Percentiles rank a stretch among this genome's conserved stretches.
Conservation (phyloP, 2,113 vertebrate species). For the Colius striatus region DNA sequence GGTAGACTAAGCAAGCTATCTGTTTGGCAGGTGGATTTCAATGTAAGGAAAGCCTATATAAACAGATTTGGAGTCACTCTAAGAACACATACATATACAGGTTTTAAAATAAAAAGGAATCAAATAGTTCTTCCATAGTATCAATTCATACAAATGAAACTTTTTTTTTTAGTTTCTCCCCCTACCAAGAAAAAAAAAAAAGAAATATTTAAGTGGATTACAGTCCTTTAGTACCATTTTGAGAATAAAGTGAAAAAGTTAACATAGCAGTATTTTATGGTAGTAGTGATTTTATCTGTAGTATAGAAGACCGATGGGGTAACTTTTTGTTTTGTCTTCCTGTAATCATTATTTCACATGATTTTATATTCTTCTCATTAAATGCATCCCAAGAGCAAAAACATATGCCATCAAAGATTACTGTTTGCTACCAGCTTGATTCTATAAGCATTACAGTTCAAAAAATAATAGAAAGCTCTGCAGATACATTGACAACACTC, state of each 20-base stretch:
- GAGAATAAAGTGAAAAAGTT: constrained; percentile 11
- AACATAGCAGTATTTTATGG: background rate
- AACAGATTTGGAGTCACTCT: background rate
- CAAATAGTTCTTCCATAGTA: background rate
- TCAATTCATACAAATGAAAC: background rate
- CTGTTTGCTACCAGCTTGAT: constrained; percentile 12
- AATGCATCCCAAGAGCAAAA: constrained; percentile 25
- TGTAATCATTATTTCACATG: background rate
- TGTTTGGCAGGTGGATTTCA: background rate
- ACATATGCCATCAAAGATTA: background rate
- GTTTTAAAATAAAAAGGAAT: background rate
- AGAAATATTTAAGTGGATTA: background rate
- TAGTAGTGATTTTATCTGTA: background rate
- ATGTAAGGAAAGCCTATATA: background rate
- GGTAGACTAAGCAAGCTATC: background rate
- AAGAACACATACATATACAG: background rate
- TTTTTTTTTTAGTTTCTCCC: background rate
- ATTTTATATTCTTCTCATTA: constrained; percentile 13
- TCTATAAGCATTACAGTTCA: constrained; percentile 14
- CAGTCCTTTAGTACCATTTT: constrained; percentile 23
- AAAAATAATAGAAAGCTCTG: constrained; percentile 16
- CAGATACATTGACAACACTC: background rate
- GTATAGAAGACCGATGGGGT: background rate
- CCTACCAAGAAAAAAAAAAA: too few relatives aligned
- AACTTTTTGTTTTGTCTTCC: constrained; percentile 3